phyloP scores from a whole-genome alignment of 2,888 invertebrate genomes.

The Drosophila neotestacea region DNA sequence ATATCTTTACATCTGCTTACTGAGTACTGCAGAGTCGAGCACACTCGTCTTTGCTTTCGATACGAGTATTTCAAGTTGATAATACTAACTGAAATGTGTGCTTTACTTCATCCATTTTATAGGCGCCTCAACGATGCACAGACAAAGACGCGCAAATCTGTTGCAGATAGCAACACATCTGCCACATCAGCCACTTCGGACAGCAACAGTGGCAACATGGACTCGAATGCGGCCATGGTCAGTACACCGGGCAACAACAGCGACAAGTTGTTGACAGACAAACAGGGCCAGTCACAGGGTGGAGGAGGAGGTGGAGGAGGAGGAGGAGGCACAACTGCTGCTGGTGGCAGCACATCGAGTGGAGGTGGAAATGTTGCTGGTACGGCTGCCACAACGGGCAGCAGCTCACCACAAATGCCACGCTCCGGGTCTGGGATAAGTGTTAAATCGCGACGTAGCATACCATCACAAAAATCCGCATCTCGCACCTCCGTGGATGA shows the following conservation, averaged over 20 bases:
- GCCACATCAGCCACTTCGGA: slow-evolving; percentile 81
- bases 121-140: slow-evolving; percentile 85
- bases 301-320: slow-evolving; percentile 16
- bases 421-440: slow-evolving; percentile 86
- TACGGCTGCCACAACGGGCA: slow-evolving; percentile 62
- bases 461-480: slow-evolving; percentile 85
- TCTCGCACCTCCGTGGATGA: slow-evolving; percentile 87
- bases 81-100: not conserved
- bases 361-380: slow-evolving; percentile 30
- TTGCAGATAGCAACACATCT: slow-evolving; percentile 82
- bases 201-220: slow-evolving; percentile 83
- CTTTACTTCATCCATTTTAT: not conserved
- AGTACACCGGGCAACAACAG: slow-evolving; percentile 59
- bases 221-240: slow-evolving; percentile 68
- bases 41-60: not conserved
- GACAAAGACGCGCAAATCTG: slow-evolving; percentile 84
- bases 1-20: too few species aligned
- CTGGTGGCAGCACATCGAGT: slow-evolving; percentile 28
- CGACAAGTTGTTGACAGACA: slow-evolving; percentile 56
- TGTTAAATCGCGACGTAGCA: slow-evolving; percentile 87
- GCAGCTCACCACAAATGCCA: slow-evolving; percentile 85
- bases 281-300: slow-evolving; percentile 12
- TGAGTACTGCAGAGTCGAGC: not conserved
- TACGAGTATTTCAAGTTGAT: not conserved
- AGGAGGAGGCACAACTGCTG: slow-evolving; percentile 29